Conservation (phyloP, 1,140 invertebrate species). For the Heliconius congener region DNA sequence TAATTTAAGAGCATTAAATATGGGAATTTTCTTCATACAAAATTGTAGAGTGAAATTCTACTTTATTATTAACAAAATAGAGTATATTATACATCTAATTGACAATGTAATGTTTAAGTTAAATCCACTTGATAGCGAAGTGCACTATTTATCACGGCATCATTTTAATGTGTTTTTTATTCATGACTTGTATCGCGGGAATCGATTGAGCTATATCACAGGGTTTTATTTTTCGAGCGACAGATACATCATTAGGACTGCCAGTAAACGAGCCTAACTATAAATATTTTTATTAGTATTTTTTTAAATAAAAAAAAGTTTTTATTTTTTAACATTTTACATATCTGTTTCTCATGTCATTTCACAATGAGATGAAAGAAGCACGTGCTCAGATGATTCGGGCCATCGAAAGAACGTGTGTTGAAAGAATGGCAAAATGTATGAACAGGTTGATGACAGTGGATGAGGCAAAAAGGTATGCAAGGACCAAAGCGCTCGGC, state of each 20-base stretch:
- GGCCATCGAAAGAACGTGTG: no score
- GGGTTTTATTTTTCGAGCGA: conserved; percentile 44
- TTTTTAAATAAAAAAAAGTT: no score
- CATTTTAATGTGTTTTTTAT: conserved; percentile 59
- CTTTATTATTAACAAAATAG: not conserved
- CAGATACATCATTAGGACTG: conserved; percentile 42
- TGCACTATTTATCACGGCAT: conserved; percentile 47
- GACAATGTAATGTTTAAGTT: conserved; percentile 26
- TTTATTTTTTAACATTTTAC: no score
- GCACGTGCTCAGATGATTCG: no score
- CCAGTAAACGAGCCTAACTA: conserved; percentile 37
- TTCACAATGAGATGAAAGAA: no score
- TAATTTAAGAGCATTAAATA: conserved; percentile 30
- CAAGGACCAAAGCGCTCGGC: no score
- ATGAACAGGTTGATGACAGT: no score
- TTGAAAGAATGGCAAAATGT: no score
- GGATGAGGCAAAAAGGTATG: no score
- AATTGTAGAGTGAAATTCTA: not conserved
- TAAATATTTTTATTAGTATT: conserved; percentile 28
- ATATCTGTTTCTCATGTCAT: no score
- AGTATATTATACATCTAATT: conserved; percentile 1
- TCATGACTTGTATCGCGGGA: conserved; percentile 45
- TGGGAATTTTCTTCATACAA: conserved; percentile 16
- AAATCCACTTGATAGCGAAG: conserved; percentile 23
- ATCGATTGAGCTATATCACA: conserved; percentile 57